Conservation (phyloP, 2,888 invertebrate species). For the Mayetiola destructor region DNA sequence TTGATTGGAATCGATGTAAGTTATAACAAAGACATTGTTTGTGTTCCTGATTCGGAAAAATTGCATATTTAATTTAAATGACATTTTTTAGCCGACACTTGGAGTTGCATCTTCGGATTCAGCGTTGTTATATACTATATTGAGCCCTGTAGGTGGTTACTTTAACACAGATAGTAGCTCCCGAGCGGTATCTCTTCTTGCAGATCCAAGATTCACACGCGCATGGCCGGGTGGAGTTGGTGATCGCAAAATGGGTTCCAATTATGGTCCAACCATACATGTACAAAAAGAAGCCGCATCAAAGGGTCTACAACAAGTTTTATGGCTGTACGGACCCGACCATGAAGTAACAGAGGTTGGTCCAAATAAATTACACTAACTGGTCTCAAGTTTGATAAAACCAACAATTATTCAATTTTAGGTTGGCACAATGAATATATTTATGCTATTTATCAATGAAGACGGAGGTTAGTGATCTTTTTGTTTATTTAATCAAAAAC, state of each 20-base stretch:
- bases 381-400: too few species aligned
- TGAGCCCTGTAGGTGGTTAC: conserved; percentile 88
- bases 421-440: conserved; percentile 99
- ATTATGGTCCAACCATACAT: conserved; percentile 76
- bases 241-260: conserved; percentile 87
- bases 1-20: conserved; percentile 93
- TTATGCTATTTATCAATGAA: conserved; percentile 73
- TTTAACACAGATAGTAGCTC: conserved; percentile 21
- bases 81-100: conserved; percentile 58
- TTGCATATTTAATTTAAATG: background rate
- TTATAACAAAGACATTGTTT: conserved; percentile 20
- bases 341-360: conserved; percentile 89
- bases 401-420: too few species aligned
- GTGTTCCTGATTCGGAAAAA: background rate
- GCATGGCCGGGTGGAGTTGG: conserved; percentile 93
- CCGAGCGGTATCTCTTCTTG: conserved; percentile 69
- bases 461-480: conserved; percentile 57
- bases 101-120: conserved; percentile 77
- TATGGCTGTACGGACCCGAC: conserved; percentile 92
- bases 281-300: conserved; percentile 62
- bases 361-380: too few species aligned
- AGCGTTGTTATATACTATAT: conserved; percentile 81
- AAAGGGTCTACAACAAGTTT: conserved; percentile 78
- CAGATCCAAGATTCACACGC: conserved; percentile 68
- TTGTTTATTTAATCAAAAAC: conserved; percentile 14